Base-by-base conservation (phyloP, 2,888 invertebrate species). In the Diaphora mendica region DNA sequence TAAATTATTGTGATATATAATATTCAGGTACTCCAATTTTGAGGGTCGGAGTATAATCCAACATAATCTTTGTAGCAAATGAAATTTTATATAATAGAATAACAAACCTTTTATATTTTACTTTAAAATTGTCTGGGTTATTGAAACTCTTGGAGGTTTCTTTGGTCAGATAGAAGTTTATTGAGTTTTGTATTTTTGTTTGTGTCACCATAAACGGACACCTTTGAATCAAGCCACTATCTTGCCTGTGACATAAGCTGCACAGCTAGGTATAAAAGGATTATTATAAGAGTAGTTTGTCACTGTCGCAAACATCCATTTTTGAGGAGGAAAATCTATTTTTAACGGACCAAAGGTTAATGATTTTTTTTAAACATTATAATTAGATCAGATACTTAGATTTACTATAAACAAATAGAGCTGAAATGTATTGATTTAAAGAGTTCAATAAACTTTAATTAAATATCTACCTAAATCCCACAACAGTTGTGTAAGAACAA, bases 391-490 rank as follows among this genome's bases (percentile, higher is more conserved):
- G n/a, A 55, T n/a, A 55, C 55, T 9, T 51, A 51, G 2, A 20
- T 44, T 17, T 8, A 51, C 23, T 17, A 17, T 4, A 48, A 20
- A 48, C 5, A 0, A 48, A 48, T 2, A 23, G 23, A 23, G 51
- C 8, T 55, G 23, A 55, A 55, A 55, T n/a, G 55, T 2, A 55
- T n/a, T 23, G 55, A 59, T 59, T n/a, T 30, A 15, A 42, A 64
- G 35, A 35, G 8, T 33, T 35, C 35, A 23, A 35, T 35, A 35
- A 35, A 68, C 20, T 11, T 30, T 23, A 68, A 68, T 68, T 68
- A 68, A 68, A 68, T 68, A 23, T 23, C 48, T n/a, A 55, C 68
- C n/a, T n/a, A 33, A 55, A 35, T 35, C 33, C 51, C 23, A 23
- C 11, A 23, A 33, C 11, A 23, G 13, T 33, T 48, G 48, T 26